Conservation (phyloP, 2,888 invertebrate genomes). For the Dastarcus helophoroides region DNA sequence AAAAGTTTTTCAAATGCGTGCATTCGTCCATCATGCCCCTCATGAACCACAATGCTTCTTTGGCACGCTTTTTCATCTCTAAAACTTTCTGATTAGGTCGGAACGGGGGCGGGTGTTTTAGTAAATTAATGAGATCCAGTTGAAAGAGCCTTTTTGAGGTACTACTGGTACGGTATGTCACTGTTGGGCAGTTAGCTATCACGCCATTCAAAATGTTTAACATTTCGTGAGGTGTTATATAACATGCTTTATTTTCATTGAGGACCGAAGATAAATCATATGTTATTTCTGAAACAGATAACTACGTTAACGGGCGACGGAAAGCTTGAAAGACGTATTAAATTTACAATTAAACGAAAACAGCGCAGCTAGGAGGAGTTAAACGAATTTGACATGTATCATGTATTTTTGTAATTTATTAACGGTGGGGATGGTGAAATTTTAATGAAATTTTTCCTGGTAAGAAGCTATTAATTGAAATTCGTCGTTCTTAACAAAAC, state of each 20-base stretch:
- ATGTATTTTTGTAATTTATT: too few relatives aligned
- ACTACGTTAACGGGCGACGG: too few relatives aligned
- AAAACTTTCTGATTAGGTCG: conserved; percentile 15
- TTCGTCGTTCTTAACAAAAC: too few relatives aligned
- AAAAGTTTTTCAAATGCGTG: conserved; percentile 90
- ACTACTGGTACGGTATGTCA: conserved; percentile 20
- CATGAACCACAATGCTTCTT: conserved; percentile 87
- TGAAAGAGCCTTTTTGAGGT: conserved; percentile 10
- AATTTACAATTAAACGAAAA: too few relatives aligned
- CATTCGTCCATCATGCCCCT: conserved; percentile 97
- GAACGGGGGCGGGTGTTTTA: conserved; percentile 13
- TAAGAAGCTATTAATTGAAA: too few relatives aligned
- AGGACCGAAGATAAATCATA: too few relatives aligned
- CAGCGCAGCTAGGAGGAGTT: too few relatives aligned
- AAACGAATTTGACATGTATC: too few relatives aligned
- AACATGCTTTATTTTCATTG: conserved; percentile 17
- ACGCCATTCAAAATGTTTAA: conserved; percentile 18
- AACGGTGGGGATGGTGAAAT: too few relatives aligned
- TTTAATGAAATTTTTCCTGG: too few relatives aligned
- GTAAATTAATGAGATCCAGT: conserved; percentile 13
- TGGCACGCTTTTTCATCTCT: conserved; percentile 58
- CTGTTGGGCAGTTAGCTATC: conserved; percentile 19
- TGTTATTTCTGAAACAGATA: too few relatives aligned
- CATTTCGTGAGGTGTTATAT: conserved; percentile 31
- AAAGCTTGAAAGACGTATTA: too few relatives aligned